Evolutionary conservation across 1,140 invertebrate species (phyloP).

Genomic region (Metopolophium dirhodum): DNA sequence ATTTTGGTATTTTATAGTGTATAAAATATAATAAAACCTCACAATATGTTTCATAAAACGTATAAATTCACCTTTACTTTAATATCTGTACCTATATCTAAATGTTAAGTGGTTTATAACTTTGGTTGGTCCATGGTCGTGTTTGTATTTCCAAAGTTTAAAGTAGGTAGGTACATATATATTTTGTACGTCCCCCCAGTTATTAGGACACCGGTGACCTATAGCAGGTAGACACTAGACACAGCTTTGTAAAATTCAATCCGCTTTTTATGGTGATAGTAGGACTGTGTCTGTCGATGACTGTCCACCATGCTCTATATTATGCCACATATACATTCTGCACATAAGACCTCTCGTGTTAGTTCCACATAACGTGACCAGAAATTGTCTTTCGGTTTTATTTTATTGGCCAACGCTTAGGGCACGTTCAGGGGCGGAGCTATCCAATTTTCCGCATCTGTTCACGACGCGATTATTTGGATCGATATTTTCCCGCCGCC

Average conservation of each 20-base stretch:
- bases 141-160: neutral
- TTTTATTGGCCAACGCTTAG: conserved; percentile 9
- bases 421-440: conserved; percentile 24
- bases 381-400: conserved; percentile 19
- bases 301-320: neutral
- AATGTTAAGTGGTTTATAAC: neutral
- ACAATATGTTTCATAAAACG: neutral
- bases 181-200: neutral
- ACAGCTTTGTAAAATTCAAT: neutral
- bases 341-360: conserved; percentile 9
- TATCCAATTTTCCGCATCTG: conserved; percentile 45
- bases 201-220: neutral
- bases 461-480: conserved; percentile 41
- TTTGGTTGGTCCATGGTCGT: neutral
- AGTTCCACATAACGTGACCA: neutral
- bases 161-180: neutral
- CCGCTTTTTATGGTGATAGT: neutral
- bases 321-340: neutral
- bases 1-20: neutral
- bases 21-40: neutral
- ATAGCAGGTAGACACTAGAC: neutral
- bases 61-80: neutral
- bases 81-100: neutral
- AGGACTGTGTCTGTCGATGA: neutral
- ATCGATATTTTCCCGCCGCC: conserved; percentile 28